Conservation (phyloP, 2,888 invertebrate genomes). For the Nomada ferruginata region DNA sequence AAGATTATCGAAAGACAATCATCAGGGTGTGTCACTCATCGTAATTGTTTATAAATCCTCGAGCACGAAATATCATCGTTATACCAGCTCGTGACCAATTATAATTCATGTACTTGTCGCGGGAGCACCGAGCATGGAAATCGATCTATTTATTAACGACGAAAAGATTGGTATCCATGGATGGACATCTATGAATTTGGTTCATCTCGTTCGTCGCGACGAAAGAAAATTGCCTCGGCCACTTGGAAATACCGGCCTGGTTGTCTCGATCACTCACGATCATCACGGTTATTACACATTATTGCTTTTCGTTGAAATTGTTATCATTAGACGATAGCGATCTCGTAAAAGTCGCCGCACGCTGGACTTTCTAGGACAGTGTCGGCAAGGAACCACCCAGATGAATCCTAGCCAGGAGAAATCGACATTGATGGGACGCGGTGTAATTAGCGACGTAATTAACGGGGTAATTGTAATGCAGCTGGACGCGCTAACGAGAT, state of each 20-base stretch:
- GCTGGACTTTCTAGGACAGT: slow-evolving; percentile 69
- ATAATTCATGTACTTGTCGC: slow-evolving; percentile 15
- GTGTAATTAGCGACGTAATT: slow-evolving; percentile 14
- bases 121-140: slow-evolving; percentile 45
- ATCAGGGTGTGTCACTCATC: background rate
- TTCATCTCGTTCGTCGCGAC: slow-evolving; percentile 1
- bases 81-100: slow-evolving; percentile 52
- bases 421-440: slow-evolving; percentile 24
- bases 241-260: slow-evolving; percentile 29
- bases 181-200: slow-evolving; percentile 24
- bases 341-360: slow-evolving; percentile 62
- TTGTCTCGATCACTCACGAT: slow-evolving; percentile 61
- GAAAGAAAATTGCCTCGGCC: slow-evolving; percentile 35
- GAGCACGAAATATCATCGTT: slow-evolving; percentile 24
- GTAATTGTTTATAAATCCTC: background rate
- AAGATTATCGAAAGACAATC: background rate
- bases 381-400: background rate
- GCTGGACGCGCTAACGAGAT: slow-evolving; percentile 35
- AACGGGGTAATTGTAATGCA: background rate
- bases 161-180: background rate
- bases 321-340: slow-evolving; percentile 75
- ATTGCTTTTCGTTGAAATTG: slow-evolving; percentile 73
- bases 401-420: slow-evolving; percentile 21
- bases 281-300: slow-evolving; percentile 62
- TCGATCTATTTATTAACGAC: slow-evolving; percentile 25